Percentiles rank a stretch among this genome's conserved stretches.
Conservation (phyloP, 2,797 vertebrate species). For the Onychomys leucogaster region DNA sequence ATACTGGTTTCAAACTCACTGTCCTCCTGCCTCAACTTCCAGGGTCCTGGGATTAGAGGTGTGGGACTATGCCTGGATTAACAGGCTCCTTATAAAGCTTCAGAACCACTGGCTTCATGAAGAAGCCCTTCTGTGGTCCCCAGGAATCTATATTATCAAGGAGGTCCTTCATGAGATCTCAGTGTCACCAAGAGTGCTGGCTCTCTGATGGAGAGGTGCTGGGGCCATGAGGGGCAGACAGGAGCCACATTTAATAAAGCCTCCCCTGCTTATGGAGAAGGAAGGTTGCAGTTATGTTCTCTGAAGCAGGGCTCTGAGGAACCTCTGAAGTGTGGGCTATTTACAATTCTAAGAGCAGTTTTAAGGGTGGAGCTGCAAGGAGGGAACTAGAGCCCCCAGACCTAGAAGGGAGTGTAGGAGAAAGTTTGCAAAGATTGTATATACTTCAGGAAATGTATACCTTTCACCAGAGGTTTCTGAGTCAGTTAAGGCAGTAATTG, state of each 20-base stretch:
- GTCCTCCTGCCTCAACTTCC: not conserved
- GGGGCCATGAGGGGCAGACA: not conserved
- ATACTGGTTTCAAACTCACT: not conserved
- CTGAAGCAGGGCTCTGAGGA: not conserved
- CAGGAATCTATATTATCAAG: not conserved
- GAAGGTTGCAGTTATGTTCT: not conserved
- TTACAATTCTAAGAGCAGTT: not conserved
- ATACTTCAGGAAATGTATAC: slow-evolving; percentile 67
- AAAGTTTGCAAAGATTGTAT: slow-evolving; percentile 50
- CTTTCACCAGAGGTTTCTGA: slow-evolving; percentile 38
- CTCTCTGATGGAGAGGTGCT: not conserved
- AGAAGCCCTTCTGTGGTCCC: not conserved
- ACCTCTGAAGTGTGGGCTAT: not conserved
- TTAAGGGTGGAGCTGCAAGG: not conserved
- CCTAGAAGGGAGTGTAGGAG: not conserved
- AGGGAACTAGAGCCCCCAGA: not conserved
- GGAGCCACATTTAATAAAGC: not conserved
- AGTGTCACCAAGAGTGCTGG: not conserved
- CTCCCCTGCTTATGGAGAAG: not conserved
- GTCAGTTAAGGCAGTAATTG: slow-evolving; percentile 78
- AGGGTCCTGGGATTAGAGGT: not conserved
- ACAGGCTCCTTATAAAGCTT: slow-evolving; percentile 70
- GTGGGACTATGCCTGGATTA: not conserved
- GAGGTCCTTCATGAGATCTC: not conserved
- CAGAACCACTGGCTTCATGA: slow-evolving; percentile 61